phyloP scores from a whole-genome alignment of 2,797 vertebrate genomes.

The Pagetopsis macropterus region DNA sequence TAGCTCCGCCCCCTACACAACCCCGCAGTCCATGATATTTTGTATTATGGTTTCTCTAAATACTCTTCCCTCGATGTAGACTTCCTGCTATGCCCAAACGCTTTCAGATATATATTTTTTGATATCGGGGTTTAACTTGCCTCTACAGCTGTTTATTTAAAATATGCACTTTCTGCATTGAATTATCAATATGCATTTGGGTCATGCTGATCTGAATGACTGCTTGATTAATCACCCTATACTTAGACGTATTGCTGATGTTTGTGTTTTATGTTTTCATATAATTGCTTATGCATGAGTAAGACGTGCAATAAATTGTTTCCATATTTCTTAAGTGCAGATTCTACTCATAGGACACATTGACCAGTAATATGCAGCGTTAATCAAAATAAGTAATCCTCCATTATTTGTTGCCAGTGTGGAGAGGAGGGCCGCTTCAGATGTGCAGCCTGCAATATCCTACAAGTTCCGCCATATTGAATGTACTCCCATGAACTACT shows the following conservation, averaged over 20 bases:
- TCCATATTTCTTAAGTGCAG: constrained; percentile 42
- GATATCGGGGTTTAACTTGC: constrained; percentile 13
- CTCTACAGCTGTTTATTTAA: constrained; percentile 1
- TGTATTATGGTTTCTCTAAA: constrained; percentile 36
- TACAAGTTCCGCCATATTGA: constrained; percentile 55
- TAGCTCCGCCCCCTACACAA: constrained; percentile 21
- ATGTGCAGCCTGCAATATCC: constrained; percentile 25
- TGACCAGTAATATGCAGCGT: constrained; percentile 50
- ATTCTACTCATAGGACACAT: constrained; percentile 27
- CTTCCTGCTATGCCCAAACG: constrained; percentile 19
- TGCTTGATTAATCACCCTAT: constrained; percentile 48
- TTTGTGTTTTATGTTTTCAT: constrained; percentile 54
- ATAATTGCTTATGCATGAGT: constrained; percentile 56
- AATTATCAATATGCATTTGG: constrained; percentile 51
- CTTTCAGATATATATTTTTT: constrained; percentile 17
- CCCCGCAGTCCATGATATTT: constrained; percentile 38
- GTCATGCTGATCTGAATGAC: constrained; percentile 35
- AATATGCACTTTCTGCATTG: constrained; percentile 21
- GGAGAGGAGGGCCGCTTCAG: constrained; percentile 14
- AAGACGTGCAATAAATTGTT: constrained; percentile 54
- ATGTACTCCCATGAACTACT: constrained; percentile 64
- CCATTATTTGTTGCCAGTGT: constrained; percentile 33
- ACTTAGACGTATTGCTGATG: constrained; percentile 51
- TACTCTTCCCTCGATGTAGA: constrained; percentile 27
- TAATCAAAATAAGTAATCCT: constrained; percentile 57